Base-by-base conservation (phyloP, 2,113 vertebrate genomes). In the Mus pahari region DNA sequence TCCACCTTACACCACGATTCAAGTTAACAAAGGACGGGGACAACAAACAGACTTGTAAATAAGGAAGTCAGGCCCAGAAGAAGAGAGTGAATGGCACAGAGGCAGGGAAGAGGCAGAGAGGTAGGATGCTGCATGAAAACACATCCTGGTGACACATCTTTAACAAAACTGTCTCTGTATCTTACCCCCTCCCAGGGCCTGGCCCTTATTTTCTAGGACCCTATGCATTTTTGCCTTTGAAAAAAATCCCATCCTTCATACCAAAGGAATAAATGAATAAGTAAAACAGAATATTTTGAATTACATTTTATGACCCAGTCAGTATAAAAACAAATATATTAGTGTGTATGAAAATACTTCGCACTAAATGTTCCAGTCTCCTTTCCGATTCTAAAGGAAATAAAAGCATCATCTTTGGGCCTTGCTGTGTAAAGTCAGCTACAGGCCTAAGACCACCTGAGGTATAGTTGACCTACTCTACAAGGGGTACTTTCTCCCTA, bases 1-100 rank as follows among this genome's bases (percentile, higher is more conserved):
- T 96, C 92, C 93, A 48, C 89, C 97, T 97, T 95, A 66, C 77
- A 97, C 97, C 93, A 97, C 50, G 95, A 98, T 97, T 97, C 89
- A 96, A 81, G 73, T 92, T 94, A 90, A n/a, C 66, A 42, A 90
- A 74, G n/a, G n/a, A 82, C 5, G 53, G 36, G 19, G 68, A 83
- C 45, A 89, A 74, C 8, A 86, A 68, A 91, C 89, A 94, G 50
- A 96, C 92, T 96, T 97, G 86, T 97, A 98, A 98, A 97, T 97
- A 98, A 97, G 94, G 98, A 95, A 92, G 87, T 45, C 77, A 81
- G 0, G 96, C 20, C 86, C 78, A 97, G 87, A 95, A 1, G 28
- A 75, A 93, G 95, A 82, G 7, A 8, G 6, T 86, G 78, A 19
- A 78, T 2, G 74, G 79, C 50, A 2, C 53, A 77, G 58, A 45